Conservation (phyloP, 2,113 vertebrate species). For the Gymnorhina tibicen region DNA sequence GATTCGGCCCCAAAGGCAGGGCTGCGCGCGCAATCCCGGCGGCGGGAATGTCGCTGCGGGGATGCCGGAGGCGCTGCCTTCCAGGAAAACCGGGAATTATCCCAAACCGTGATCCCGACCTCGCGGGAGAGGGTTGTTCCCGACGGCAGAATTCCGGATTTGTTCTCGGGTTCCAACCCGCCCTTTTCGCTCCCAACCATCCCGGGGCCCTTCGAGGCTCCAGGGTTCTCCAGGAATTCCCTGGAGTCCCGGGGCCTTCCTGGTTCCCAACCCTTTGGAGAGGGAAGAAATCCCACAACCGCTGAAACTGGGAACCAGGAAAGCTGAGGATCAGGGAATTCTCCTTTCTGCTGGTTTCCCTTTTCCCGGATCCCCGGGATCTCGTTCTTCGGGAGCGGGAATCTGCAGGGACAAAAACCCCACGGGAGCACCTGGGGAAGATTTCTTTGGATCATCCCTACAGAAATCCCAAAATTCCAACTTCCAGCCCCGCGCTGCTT, state of each 20-base stretch:
- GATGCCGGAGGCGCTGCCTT: rapidly evolving
- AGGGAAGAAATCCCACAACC: rapidly evolving
- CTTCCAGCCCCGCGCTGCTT: neutral
- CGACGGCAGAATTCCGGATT: neutral
- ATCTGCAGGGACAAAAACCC: neutral
- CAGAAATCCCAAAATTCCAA: neutral
- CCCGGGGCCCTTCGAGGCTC: neutral
- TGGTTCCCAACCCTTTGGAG: neutral
- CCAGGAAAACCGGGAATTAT: too few species aligned
- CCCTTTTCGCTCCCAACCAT: neutral
- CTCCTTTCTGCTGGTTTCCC: neutral
- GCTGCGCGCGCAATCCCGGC: neutral
- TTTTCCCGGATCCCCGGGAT: neutral
- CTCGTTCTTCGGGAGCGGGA: neutral
- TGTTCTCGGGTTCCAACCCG: neutral
- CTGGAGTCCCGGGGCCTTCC: neutral
- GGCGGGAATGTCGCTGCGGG: neutral
- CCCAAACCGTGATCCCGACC: rapidly evolving
- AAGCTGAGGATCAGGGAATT: rapidly evolving
- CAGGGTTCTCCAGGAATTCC: neutral
- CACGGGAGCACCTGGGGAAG: rapidly evolving
- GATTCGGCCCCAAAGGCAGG: neutral
- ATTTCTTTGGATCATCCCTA: neutral
- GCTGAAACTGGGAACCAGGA: neutral
- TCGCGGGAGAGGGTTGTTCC: neutral